These are phyloP conservation scores for Eristalinus aeneus DNA, from an alignment of 2,888 invertebrate species.

Conservation along the genomic window DNA sequence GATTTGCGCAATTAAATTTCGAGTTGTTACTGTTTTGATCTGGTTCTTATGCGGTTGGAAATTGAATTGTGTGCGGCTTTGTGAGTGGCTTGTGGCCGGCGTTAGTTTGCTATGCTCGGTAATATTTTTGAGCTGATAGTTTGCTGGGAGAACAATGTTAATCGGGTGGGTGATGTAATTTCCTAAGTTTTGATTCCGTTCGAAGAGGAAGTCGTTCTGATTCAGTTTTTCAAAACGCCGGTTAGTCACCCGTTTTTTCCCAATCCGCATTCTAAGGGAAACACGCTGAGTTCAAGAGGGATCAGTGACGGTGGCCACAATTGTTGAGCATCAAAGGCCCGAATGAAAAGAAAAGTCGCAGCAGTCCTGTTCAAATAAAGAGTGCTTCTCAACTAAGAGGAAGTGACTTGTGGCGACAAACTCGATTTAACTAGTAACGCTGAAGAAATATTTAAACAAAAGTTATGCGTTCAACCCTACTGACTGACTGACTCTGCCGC, in stretches of 20 bases:
- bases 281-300: not conserved
- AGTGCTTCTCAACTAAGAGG: too few relatives aligned
- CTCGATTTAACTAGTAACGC: too few relatives aligned
- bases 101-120: not conserved
- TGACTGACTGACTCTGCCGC: too few relatives aligned
- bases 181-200: not conserved
- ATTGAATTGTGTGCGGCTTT: not conserved
- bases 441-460: too few relatives aligned
- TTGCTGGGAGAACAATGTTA: not conserved
- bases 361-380: too few relatives aligned
- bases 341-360: too few relatives aligned
- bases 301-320: not conserved
- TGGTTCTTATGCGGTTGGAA: not conserved
- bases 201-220: not conserved
- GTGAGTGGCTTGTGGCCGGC: not conserved
- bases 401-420: too few relatives aligned
- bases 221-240: not conserved
- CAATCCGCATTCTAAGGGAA: not conserved
- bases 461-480: too few relatives aligned
- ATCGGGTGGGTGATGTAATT: not conserved
- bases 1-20: not conserved
- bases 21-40: not conserved
- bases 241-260: not conserved
- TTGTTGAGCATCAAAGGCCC: not conserved
- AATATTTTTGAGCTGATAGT: not conserved